These are phyloP conservation scores for Ecliptopera silaceata DNA, from an alignment of 2,888 invertebrate genomes.

Conservation along the genomic window DNA sequence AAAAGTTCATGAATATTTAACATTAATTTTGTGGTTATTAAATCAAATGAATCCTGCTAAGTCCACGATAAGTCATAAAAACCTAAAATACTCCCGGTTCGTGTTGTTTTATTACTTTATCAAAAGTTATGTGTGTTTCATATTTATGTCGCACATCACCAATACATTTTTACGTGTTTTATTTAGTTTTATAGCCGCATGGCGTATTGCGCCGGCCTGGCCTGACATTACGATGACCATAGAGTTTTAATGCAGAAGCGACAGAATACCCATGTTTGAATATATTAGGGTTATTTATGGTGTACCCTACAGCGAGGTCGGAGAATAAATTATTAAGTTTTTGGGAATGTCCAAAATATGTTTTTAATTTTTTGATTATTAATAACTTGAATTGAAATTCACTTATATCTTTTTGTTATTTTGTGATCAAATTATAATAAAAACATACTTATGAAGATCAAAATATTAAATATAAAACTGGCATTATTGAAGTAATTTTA, in stretches of 20 bases:
- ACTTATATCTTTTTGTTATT: too few relatives aligned
- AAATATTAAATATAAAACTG: too few relatives aligned
- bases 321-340: conserved; percentile 15
- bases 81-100: not conserved
- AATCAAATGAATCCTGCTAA: not conserved
- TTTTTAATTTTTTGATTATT: conserved; percentile 4
- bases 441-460: too few relatives aligned
- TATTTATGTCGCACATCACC: conserved; percentile 18
- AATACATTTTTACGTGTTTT: conserved; percentile 18
- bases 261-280: not conserved
- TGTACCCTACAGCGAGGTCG: conserved; percentile 8
- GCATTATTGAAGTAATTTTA: too few relatives aligned
- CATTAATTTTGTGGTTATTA: too few relatives aligned
- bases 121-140: conserved; percentile 22
- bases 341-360: conserved; percentile 1
- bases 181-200: conserved; percentile 16
- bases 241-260: conserved; percentile 19
- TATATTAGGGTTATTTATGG: conserved; percentile 16
- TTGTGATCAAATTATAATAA: too few relatives aligned
- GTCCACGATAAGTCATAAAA: not conserved
- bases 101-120: conserved; percentile 25
- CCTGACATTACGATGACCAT: conserved; percentile 8
- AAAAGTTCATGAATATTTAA: too few relatives aligned
- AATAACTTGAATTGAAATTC: not conserved
- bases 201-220: conserved; percentile 5